Conservation (phyloP, 2,113 vertebrate genomes). For the Shinisaurus crocodilurus region DNA sequence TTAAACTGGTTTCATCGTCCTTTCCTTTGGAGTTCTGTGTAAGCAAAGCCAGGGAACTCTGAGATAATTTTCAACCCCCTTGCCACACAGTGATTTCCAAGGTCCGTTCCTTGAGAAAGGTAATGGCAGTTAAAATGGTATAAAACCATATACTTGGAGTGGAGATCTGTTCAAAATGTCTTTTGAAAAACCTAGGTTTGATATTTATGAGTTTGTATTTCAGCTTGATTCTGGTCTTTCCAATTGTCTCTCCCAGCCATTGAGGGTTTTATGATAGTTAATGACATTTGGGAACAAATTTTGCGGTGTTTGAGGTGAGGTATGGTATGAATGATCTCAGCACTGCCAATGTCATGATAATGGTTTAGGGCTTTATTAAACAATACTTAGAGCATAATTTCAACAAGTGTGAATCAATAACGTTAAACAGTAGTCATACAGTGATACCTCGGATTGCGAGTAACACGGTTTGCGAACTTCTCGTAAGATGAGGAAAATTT, state of each 20-base stretch:
- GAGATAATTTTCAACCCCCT: not conserved
- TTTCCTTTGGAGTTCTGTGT: too few species aligned
- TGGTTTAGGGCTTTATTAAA: not conserved
- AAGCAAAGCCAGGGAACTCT: not conserved
- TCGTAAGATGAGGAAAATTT: too few species aligned
- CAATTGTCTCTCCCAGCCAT: not conserved
- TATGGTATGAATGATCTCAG: not conserved
- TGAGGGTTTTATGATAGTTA: not conserved
- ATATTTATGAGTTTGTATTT: too few species aligned
- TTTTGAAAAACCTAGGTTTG: not conserved
- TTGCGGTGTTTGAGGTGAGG: not conserved
- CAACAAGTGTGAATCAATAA: conserved; percentile 3
- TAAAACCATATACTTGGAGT: not conserved
- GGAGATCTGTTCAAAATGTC: not conserved
- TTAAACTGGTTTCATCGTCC: not conserved
- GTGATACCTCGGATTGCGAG: too few species aligned
- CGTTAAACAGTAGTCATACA: not conserved
- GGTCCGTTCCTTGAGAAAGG: not conserved
- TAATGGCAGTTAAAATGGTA: not conserved
- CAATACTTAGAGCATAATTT: not conserved
- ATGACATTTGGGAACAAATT: not conserved
- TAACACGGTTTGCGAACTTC: too few species aligned
- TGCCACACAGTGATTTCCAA: not conserved
- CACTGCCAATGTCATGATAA: not conserved
- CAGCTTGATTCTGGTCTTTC: too few species aligned